Percentiles rank a stretch among this genome's conserved stretches.
phyloP scores from a whole-genome alignment of 2,888 invertebrate species.

The Lepidochitona cinerea region DNA sequence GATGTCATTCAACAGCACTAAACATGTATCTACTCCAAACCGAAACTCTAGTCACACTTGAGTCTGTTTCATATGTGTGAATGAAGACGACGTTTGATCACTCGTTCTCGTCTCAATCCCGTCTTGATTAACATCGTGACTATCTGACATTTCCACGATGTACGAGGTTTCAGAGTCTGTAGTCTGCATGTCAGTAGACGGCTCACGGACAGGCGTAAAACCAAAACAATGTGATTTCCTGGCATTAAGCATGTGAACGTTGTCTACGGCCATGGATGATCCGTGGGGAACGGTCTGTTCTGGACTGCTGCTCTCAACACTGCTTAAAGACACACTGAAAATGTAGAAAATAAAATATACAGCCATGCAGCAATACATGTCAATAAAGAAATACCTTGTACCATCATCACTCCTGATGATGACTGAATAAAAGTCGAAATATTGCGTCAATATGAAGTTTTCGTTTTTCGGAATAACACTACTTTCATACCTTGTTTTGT shows the following conservation, averaged over 20 bases:
- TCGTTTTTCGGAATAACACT: too few relatives aligned
- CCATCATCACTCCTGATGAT: too few relatives aligned
- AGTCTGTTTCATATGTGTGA: neutral
- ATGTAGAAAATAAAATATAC: too few relatives aligned
- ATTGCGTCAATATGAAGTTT: too few relatives aligned
- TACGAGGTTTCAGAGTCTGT: slow-evolving; percentile 61
- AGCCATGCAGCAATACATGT: too few relatives aligned
- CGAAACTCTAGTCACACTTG: too few relatives aligned
- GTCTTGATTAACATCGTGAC: neutral
- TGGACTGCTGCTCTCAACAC: slow-evolving; percentile 44
- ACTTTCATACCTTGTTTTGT: too few relatives aligned
- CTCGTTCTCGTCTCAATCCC: neutral
- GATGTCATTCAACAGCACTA: too few relatives aligned
- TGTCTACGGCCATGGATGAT: neutral
- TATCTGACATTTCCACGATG: slow-evolving; percentile 50
- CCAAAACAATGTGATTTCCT: slow-evolving; percentile 34
- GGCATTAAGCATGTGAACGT: neutral
- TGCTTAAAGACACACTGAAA: slow-evolving; percentile 47
- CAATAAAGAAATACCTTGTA: too few relatives aligned
- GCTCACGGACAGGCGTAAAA: slow-evolving; percentile 50
- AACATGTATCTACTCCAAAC: too few relatives aligned
- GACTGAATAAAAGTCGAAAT: too few relatives aligned
- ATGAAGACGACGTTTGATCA: neutral
- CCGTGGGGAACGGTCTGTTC: slow-evolving; percentile 42
- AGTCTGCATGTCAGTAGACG: slow-evolving; percentile 52